Conservation (phyloP, 2,888 invertebrate species). For the Mesochorus sp. region DNA sequence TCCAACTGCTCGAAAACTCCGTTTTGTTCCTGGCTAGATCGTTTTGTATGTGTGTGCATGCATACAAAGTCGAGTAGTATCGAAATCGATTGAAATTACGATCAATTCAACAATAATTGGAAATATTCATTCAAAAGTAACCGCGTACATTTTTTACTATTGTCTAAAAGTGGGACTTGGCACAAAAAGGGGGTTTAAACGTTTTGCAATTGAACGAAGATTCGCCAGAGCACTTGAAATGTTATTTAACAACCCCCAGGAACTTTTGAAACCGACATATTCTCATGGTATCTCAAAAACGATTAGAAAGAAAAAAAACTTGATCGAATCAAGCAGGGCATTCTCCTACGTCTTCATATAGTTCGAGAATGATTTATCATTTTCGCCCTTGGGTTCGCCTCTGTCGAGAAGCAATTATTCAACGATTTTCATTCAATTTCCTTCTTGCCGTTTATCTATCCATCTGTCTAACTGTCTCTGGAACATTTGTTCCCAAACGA, state of each 20-base stretch:
- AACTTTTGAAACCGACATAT: too few species aligned
- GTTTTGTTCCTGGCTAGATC: background rate
- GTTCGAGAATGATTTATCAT: slow-evolving; percentile 29
- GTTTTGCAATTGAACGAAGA: too few species aligned
- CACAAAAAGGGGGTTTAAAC: too few species aligned
- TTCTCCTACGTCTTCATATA: background rate
- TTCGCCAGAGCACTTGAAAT: too few species aligned
- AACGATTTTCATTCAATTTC: background rate
- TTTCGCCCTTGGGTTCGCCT: background rate
- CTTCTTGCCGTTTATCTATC: background rate
- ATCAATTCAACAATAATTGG: too few species aligned
- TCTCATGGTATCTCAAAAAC: background rate
- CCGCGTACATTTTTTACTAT: background rate
- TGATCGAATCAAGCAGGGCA: background rate
- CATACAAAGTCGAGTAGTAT: too few species aligned
- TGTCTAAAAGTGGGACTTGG: too few species aligned
- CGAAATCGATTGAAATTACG: too few species aligned
- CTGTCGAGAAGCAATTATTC: slow-evolving; percentile 34
- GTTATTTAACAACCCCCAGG: too few species aligned
- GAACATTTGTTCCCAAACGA: background rate
- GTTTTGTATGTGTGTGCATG: too few species aligned
- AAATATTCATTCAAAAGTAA: too few species aligned
- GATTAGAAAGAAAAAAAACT: too few species aligned
- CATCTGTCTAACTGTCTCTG: slow-evolving; percentile 1
- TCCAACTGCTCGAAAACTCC: slow-evolving; percentile 3